Percentiles rank a stretch among this genome's conserved stretches.
Conservation (phyloP, 2,888 invertebrate species). For the Drosophila helvetica region DNA sequence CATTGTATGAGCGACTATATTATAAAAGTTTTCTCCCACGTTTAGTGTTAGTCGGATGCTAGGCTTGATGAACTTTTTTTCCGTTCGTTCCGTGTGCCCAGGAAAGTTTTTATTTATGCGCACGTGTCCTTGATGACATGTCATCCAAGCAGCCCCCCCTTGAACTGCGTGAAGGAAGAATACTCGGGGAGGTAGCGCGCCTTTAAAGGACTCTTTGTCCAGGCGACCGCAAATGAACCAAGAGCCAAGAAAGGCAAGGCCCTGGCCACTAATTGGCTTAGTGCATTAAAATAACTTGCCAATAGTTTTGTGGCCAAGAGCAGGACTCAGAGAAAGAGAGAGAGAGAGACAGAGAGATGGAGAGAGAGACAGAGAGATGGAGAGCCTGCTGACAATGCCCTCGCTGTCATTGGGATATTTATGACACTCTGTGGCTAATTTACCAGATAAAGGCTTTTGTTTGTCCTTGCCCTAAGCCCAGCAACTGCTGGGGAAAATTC, state of each 20-base stretch:
- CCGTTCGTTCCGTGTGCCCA: neutral
- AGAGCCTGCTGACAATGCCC: conserved; percentile 54
- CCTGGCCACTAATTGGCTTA: conserved; percentile 75
- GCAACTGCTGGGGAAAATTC: conserved; percentile 17
- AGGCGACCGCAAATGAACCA: conserved; percentile 65
- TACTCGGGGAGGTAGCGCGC: conserved; percentile 5
- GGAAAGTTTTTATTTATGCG: conserved; percentile 47
- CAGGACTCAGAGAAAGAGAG: neutral
- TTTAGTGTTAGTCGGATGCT: conserved; percentile 56
- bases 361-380: conserved; percentile 3
- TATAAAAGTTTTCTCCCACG: conserved; percentile 78
- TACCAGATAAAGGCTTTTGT: conserved; percentile 69
- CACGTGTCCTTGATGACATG: conserved; percentile 69
- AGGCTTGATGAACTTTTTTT: conserved; percentile 70
- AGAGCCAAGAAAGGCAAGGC: conserved; percentile 18
- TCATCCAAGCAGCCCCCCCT: neutral
- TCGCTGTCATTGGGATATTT: conserved; percentile 77
- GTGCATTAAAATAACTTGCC: conserved; percentile 77
- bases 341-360: neutral
- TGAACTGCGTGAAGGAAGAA: too few relatives aligned
- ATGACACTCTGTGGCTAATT: conserved; percentile 80
- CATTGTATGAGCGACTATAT: conserved; percentile 69
- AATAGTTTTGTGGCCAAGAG: conserved; percentile 68
- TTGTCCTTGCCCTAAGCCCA: conserved; percentile 59
- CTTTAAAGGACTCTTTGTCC: conserved; percentile 32